Evolutionary conservation across 2,113 vertebrate species (phyloP).

Genomic region (Erpornis zantholeuca): DNA sequence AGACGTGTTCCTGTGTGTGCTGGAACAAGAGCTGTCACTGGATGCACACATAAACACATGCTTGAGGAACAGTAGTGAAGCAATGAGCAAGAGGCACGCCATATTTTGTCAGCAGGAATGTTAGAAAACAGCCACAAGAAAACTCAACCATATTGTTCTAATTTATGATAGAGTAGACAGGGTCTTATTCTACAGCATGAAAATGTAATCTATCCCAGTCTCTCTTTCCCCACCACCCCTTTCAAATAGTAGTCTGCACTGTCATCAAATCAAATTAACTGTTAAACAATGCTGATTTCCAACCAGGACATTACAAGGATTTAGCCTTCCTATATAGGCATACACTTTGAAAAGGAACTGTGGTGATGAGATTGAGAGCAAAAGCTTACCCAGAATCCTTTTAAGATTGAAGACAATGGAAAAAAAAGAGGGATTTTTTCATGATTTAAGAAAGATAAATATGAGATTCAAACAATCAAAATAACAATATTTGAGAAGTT

Average conservation of each 20-base stretch:
- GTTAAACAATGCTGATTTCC: constrained; percentile 11
- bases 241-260: background rate
- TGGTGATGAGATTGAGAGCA: background rate
- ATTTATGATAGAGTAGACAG: constrained; percentile 11
- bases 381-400: constrained; percentile 3
- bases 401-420: background rate
- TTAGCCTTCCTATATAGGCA: background rate
- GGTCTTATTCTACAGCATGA: background rate
- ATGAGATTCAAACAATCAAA: background rate
- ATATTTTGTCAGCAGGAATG: constrained; percentile 18
- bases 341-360: background rate
- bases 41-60: background rate
- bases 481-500: background rate
- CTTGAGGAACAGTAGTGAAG: constrained; percentile 29
- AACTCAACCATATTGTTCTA: constrained; percentile 14
- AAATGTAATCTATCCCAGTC: background rate
- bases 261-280: background rate
- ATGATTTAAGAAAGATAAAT: background rate
- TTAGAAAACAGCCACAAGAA: constrained; percentile 39
- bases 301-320: background rate
- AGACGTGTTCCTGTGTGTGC: fast-evolving
- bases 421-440: background rate
- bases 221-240: background rate
- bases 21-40: background rate
- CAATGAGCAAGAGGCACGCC: background rate